Evolutionary conservation across 2,113 vertebrate genomes (phyloP).

Genomic region (Cervus canadensis): DNA sequence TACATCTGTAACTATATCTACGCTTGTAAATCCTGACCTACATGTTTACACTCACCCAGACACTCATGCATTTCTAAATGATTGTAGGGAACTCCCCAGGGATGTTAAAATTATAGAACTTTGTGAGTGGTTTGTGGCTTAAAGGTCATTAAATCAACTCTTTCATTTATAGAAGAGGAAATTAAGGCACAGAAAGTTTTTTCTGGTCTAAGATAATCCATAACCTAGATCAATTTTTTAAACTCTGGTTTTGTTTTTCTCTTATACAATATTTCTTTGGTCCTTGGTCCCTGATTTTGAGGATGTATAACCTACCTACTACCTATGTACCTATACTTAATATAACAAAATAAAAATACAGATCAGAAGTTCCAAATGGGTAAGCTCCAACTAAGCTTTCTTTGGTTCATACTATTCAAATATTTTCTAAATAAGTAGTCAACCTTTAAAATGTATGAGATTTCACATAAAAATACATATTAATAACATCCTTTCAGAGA

Average conservation of each 20-base stretch:
- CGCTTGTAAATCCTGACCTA: not conserved
- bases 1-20: not conserved
- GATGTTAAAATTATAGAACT: not conserved
- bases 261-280: not conserved
- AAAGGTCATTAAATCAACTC: not conserved
- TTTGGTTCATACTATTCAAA: not conserved
- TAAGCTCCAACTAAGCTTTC: not conserved
- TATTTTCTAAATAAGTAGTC: slow-evolving; percentile 2
- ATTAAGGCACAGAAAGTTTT: not conserved
- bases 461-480: not conserved
- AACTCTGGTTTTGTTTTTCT: not conserved
- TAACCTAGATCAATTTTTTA: not conserved
- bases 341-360: not conserved
- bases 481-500: not conserved
- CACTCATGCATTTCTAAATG: not conserved
- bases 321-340: not conserved
- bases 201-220: not conserved
- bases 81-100: not conserved
- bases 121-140: not conserved
- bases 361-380: not conserved
- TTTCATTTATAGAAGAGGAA: not conserved
- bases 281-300: not conserved
- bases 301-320: not conserved
- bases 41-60: not conserved
- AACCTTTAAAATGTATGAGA: slow-evolving; percentile 5